phyloP scores from a whole-genome alignment of 2,888 invertebrate species.

The Leptinotarsa juncta region DNA sequence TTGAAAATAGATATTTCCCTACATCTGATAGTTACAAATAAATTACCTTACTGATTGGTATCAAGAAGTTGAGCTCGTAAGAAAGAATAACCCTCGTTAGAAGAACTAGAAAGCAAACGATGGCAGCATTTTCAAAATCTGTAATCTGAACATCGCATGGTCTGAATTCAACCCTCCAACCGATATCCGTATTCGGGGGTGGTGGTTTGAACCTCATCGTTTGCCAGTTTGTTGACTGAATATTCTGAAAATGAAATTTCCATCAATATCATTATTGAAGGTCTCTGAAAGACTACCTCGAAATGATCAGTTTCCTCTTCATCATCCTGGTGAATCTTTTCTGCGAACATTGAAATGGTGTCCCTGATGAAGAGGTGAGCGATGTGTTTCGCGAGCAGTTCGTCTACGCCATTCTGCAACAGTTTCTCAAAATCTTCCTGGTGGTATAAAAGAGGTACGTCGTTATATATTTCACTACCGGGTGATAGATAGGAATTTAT shows the following conservation, averaged over 20 bases:
- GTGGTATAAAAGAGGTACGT: slow-evolving; percentile 91
- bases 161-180: slow-evolving; percentile 99
- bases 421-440: slow-evolving; percentile 84
- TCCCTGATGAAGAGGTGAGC: slow-evolving; percentile 99
- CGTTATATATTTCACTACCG: slow-evolving; percentile 91
- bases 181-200: slow-evolving; percentile 94
- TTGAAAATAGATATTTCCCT: no score
- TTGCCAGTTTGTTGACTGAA: slow-evolving; percentile 99
- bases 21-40: background rate
- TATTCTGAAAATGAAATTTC: slow-evolving; percentile 81
- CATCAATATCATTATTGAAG: slow-evolving; percentile 90
- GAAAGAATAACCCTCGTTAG: slow-evolving; percentile 96
- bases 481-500: slow-evolving; percentile 96
- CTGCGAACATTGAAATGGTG: slow-evolving; percentile 93
- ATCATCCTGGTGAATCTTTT: slow-evolving; percentile 95
- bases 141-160: slow-evolving; percentile 98
- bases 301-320: slow-evolving; percentile 96
- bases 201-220: slow-evolving; percentile 99
- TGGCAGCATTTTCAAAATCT: slow-evolving; percentile 99
- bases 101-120: slow-evolving; percentile 96
- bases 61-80: slow-evolving; percentile 94
- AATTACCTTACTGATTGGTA: slow-evolving; percentile 90
- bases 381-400: slow-evolving; percentile 91
- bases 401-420: slow-evolving; percentile 90
- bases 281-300: slow-evolving; percentile 79